Conservation (phyloP, 1,140 invertebrate species). For the Zaprionus ghesquierei region DNA sequence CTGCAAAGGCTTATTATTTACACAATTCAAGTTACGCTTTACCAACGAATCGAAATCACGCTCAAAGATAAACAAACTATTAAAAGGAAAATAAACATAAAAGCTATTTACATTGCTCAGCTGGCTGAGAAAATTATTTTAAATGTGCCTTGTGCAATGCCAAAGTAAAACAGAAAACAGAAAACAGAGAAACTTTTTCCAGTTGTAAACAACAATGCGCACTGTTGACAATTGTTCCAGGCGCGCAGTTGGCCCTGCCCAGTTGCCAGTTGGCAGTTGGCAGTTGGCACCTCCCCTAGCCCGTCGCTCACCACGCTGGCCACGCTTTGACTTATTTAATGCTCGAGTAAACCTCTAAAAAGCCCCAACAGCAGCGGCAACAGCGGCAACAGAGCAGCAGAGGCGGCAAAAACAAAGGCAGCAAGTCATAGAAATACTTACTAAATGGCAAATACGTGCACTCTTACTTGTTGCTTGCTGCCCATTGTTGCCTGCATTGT, state of each 20-base stretch:
- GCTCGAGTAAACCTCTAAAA: constrained; percentile 71
- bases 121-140: constrained; percentile 55
- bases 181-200: constrained; percentile 62
- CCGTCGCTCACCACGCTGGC: too few species aligned
- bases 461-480: constrained; percentile 68
- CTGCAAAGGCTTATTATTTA: not conserved
- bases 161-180: constrained; percentile 56
- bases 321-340: constrained; percentile 72
- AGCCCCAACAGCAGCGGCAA: constrained; percentile 30
- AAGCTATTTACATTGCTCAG: constrained; percentile 53
- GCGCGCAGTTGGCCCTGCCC: constrained; percentile 25
- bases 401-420: constrained; percentile 52
- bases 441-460: constrained; percentile 72
- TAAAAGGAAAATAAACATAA: constrained; percentile 22
- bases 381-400: too few species aligned
- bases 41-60: constrained; percentile 1
- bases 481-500: constrained; percentile 30
- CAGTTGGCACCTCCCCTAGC: too few species aligned
- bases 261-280: constrained; percentile 3
- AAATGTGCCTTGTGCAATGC: constrained; percentile 49
- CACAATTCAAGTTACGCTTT: not conserved
- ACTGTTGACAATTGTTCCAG: constrained; percentile 72
- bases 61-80: constrained; percentile 1
- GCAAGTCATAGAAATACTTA: constrained; percentile 74
- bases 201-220: constrained; percentile 67